These are phyloP conservation scores for Fistularia tabacaria DNA, from an alignment of 2,797 vertebrate species.

Conservation along the genomic window DNA sequence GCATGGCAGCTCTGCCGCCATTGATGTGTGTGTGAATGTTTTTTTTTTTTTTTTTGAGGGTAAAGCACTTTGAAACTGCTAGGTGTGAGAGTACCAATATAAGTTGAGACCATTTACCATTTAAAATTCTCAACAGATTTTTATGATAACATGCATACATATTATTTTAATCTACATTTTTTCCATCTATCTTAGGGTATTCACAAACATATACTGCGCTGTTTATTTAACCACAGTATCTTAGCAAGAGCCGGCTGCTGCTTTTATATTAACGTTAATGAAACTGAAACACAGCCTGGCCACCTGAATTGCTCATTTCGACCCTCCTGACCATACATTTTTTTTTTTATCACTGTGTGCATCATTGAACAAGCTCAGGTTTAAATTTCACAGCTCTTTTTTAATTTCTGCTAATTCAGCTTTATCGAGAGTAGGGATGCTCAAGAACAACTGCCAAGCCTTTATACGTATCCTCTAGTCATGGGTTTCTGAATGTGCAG, in stretches of 20 bases:
- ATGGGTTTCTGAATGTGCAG: constrained; percentile 39
- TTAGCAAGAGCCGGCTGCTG: neutral
- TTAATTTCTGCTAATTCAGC: constrained; percentile 7
- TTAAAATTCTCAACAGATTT: too few species aligned
- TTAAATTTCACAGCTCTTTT: constrained; percentile 28
- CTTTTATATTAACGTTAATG: too few species aligned
- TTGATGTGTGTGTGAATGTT: too few species aligned
- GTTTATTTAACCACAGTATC: neutral
- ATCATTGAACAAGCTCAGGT: constrained; percentile 13
- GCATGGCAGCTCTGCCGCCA: too few species aligned
- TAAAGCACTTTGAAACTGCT: too few species aligned
- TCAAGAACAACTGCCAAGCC: constrained; percentile 13
- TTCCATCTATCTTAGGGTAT: too few species aligned
- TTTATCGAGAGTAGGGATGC: neutral
- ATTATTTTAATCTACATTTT: too few species aligned
- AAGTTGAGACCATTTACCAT: too few species aligned
- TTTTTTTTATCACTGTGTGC: constrained; percentile 6
- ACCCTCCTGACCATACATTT: constrained; percentile 5
- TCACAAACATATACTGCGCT: neutral
- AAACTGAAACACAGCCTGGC: too few species aligned
- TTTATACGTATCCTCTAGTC: constrained; percentile 33
- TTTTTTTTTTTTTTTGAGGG: too few species aligned
- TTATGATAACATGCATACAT: too few species aligned
- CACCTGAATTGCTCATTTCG: constrained; percentile 1
- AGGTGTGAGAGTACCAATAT: too few species aligned